Base-by-base conservation (phyloP, 2,113 vertebrate genomes). In the Spizaetus ornatus region DNA sequence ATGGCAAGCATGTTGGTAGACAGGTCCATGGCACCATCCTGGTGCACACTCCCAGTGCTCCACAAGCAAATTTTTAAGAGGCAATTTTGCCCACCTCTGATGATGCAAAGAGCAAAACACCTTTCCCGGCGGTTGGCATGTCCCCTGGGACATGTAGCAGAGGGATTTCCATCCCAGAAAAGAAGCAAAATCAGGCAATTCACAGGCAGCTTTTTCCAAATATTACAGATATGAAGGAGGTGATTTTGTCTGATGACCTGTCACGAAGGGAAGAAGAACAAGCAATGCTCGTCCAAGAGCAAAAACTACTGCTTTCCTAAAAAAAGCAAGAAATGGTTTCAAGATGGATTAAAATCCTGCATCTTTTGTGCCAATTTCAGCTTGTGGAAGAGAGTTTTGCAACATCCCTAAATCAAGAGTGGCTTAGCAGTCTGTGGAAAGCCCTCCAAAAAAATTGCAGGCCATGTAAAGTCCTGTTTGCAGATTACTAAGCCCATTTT, bases 61-160 rank as follows among this genome's bases (percentile, higher is more conserved):
- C 3, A 0, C 26, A 52, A 76, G 19, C 17, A 42, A 12, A 31
- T 55, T 72, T 40, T 90, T 42, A 40, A 82, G 62, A 53, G 42
- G 53, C 43, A 55, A 9, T 69, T 88, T 42, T 29, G 4, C 0
- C 1, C 22, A 22, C 4, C 6, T 66, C 23, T 55, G 29, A 29
- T 48, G 32, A 38, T 71, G 43, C 22, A 71, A 74, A 79, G 16
- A 87, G n/a, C 61, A 38, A 61, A 86, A 63, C 15, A 19, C 31
- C n/a, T 85, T 90, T 29, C 42, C 17, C 3, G 0, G 7, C 26
- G 38, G 19, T 1, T 67, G 42, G 0, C 4, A 6, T 86, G 58
- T 45, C 10, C 38, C 13, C 45, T 80, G 31, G 67, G 16, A 31
- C 4, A 1, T 14, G 6, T 7, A 6, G 10, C 45, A 53, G 58